These are phyloP conservation scores for Macrotrachela quadricornifera DNA, from an alignment of 1,140 invertebrate species.

Conservation along the genomic window DNA sequence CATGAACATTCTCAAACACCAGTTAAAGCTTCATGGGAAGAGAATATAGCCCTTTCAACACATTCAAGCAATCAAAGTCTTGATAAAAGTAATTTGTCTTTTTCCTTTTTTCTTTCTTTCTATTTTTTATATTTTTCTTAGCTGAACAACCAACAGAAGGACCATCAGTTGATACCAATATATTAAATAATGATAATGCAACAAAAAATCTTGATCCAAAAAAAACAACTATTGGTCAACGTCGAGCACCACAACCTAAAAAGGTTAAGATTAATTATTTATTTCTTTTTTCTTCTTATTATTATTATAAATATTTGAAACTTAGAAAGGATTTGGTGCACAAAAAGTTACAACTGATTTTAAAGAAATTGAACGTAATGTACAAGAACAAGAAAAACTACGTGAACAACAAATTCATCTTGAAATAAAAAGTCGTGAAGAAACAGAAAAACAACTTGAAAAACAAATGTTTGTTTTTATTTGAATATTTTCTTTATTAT, in stretches of 20 bases:
- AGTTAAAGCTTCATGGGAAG: not conserved
- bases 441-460: constrained; percentile 36
- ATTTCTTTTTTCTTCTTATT: not conserved
- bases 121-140: not conserved
- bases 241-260: constrained; percentile 24
- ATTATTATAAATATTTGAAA: constrained; percentile 10
- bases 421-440: constrained; percentile 33
- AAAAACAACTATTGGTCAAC: constrained; percentile 47
- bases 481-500: not conserved
- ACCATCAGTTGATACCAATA: constrained; percentile 31
- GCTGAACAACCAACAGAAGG: constrained; percentile 16
- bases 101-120: not conserved
- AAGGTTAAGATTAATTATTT: constrained; percentile 26
- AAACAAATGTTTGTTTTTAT: not conserved
- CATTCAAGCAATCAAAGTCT: constrained; percentile 1
- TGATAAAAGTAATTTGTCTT: constrained; percentile 10
- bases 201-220: constrained; percentile 31
- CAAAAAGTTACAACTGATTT: constrained; percentile 73
- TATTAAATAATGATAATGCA: too few relatives aligned
- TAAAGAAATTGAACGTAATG: constrained; percentile 74
- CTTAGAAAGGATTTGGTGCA: constrained; percentile 81
- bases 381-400: constrained; percentile 52
- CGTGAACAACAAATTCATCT: constrained; percentile 34
- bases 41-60: not conserved
- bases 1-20: not conserved